A percentile compares a stretch with the other conserved stretches of the same genome.
Evolutionary conservation across 2,888 invertebrate genomes (phyloP).

Genomic region (Clistopyga incitator): DNA sequence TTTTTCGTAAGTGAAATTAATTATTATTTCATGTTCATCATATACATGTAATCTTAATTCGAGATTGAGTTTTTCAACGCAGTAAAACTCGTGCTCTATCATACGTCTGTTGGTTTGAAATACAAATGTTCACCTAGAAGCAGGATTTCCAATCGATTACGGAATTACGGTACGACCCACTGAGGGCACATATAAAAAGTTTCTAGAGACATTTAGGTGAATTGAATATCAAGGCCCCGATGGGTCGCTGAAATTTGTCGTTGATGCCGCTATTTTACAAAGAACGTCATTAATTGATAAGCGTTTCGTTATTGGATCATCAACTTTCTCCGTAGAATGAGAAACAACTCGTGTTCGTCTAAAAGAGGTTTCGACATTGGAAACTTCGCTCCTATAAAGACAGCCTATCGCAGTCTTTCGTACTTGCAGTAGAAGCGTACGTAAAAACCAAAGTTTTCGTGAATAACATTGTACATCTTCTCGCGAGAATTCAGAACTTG

Average conservation of each 20-base stretch:
- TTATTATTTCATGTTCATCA: slow-evolving; percentile 14
- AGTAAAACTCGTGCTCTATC: slow-evolving; percentile 2
- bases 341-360: background rate
- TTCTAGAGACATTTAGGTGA: background rate
- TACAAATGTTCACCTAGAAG: background rate
- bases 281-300: background rate
- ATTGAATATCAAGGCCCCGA: background rate
- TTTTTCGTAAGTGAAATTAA: slow-evolving; percentile 7
- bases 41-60: slow-evolving; percentile 16
- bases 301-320: background rate
- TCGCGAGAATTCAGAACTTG: slow-evolving; percentile 91
- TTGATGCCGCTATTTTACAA: background rate
- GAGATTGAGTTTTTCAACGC: background rate
- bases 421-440: background rate
- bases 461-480: background rate
- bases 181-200: slow-evolving; percentile 1
- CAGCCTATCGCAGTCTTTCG: slow-evolving; percentile 1
- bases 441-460: background rate
- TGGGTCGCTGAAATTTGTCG: background rate
- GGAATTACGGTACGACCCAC: background rate
- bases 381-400: background rate
- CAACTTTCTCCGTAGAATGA: background rate
- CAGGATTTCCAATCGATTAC: background rate
- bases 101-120: slow-evolving; percentile 7
- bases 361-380: background rate